Conservation (phyloP, 2,797 vertebrate species). For the Arctocebus calabarensis region DNA sequence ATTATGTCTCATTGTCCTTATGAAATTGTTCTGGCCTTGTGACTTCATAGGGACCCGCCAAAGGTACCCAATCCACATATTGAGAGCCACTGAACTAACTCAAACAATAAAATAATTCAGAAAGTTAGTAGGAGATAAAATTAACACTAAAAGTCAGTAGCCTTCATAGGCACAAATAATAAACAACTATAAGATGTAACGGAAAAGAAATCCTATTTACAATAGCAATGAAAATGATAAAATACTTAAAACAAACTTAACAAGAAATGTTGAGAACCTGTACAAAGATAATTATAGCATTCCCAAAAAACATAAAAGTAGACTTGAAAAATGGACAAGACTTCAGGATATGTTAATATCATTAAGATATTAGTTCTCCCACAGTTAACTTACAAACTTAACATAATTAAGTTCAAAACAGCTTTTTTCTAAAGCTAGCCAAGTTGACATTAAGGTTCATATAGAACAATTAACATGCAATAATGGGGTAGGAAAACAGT, state of each 20-base stretch:
- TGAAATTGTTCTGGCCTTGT: background rate
- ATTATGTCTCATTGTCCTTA: slow-evolving; percentile 23
- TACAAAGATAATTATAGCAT: background rate
- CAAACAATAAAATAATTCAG: slow-evolving; percentile 33
- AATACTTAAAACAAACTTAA: slow-evolving; percentile 50
- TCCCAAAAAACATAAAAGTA: background rate
- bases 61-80: background rate
- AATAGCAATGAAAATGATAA: slow-evolving; percentile 7
- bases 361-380: background rate
- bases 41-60: background rate
- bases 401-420: background rate
- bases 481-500: background rate
- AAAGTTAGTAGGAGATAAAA: background rate
- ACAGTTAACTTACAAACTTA: slow-evolving; percentile 19
- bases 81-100: background rate
- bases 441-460: slow-evolving; percentile 1
- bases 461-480: background rate
- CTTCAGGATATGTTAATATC: background rate
- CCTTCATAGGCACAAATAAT: background rate
- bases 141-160: background rate
- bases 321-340: background rate
- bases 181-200: background rate
- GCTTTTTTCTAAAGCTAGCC: background rate
- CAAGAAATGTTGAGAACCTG: slow-evolving; percentile 37
- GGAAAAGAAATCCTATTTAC: slow-evolving; percentile 12